These are phyloP conservation scores for Agelaius tricolor DNA, from an alignment of 2,113 vertebrate genomes.

Conservation along the genomic window DNA sequence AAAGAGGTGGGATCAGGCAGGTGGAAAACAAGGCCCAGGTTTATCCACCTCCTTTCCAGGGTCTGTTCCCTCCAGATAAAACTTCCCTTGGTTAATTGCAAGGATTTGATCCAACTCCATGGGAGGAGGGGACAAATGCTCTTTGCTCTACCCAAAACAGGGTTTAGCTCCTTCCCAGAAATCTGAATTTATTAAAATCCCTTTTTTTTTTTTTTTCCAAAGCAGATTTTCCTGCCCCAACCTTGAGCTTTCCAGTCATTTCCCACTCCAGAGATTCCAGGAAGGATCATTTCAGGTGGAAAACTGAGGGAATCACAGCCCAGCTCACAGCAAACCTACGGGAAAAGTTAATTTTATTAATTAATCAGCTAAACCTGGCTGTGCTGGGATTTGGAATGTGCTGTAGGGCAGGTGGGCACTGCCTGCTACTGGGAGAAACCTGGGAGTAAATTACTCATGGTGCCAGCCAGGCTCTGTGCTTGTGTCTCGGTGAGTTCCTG, in stretches of 20 bases:
- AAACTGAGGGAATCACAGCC: neutral
- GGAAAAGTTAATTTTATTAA: neutral
- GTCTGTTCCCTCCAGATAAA: neutral
- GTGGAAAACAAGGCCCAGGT: neutral
- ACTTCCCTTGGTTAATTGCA: neutral
- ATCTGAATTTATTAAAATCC: neutral
- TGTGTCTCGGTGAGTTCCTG: neutral
- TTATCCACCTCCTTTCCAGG: neutral
- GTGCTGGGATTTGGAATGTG: neutral
- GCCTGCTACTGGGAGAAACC: neutral
- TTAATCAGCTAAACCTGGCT: neutral
- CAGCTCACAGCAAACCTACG: accelerated
- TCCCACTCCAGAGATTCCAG: neutral
- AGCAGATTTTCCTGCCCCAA: neutral
- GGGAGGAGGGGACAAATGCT: neutral
- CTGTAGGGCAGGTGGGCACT: neutral
- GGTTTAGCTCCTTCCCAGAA: neutral
- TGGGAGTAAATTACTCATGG: neutral
- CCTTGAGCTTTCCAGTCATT: neutral
- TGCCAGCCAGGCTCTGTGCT: neutral
- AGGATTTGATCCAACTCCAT: neutral
- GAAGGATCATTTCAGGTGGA: neutral
- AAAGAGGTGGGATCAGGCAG: accelerated
- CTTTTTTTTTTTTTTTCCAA: neutral
- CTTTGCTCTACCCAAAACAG: neutral